phyloP scores from a whole-genome alignment of 1,140 invertebrate genomes.

The Brachionus rubens region DNA sequence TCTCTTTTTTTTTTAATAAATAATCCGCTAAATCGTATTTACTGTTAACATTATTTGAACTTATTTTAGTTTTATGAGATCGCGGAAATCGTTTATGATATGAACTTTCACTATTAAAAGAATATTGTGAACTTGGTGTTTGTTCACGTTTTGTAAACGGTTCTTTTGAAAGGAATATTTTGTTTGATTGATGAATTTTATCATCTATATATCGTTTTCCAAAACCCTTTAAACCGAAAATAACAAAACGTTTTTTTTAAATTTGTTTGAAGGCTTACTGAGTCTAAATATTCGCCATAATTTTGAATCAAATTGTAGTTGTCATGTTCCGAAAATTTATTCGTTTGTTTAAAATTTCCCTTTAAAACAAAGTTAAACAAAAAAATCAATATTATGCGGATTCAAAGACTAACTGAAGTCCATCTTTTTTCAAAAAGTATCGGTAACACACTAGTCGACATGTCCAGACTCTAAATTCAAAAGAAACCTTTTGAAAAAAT shows the following conservation, averaged over 20 bases:
- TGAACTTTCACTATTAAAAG: background rate
- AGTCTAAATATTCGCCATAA: slow-evolving; percentile 30
- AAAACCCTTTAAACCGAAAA: slow-evolving; percentile 16
- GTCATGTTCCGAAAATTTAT: slow-evolving; percentile 32
- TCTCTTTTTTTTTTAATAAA: background rate
- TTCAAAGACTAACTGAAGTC: background rate
- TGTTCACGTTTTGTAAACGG: slow-evolving; percentile 33
- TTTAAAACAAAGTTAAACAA: background rate
- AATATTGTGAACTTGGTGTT: background rate
- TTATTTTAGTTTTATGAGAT: background rate
- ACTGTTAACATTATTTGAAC: background rate
- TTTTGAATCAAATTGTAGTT: slow-evolving; percentile 44
- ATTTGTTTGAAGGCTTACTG: background rate
- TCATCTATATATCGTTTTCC: slow-evolving; percentile 23
- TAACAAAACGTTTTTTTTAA: background rate
- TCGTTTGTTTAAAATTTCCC: slow-evolving; percentile 24
- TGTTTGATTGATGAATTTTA: slow-evolving; percentile 34
- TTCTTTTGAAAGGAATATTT: slow-evolving; percentile 19
- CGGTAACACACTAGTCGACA: background rate
- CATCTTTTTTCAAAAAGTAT: slow-evolving; percentile 15
- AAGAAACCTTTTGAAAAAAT: too few species aligned
- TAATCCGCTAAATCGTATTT: slow-evolving; percentile 2
- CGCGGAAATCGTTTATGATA: slow-evolving; percentile 3
- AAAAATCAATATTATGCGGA: background rate
- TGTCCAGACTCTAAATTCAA: background rate